A percentile compares a stretch with the other conserved stretches of the same genome.
phyloP scores from a whole-genome alignment of 1,140 invertebrate species.

The Cydia pomonella region DNA sequence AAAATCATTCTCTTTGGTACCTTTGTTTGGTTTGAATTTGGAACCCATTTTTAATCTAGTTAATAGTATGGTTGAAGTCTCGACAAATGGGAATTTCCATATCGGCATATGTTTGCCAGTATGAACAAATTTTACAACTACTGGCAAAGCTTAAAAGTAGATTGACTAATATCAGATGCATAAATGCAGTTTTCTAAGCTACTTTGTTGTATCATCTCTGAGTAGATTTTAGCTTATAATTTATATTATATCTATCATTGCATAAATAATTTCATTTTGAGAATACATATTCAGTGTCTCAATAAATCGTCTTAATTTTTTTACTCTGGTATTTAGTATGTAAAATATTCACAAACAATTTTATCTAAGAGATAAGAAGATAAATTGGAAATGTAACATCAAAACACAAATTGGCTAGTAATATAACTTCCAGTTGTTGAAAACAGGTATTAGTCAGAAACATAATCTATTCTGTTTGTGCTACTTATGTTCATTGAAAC shows the following conservation, averaged over 20 bases:
- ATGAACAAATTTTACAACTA: too few relatives aligned
- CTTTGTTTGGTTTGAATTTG: slow-evolving; percentile 35
- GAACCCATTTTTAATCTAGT: not conserved
- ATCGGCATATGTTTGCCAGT: too few relatives aligned
- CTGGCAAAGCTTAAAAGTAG: too few relatives aligned
- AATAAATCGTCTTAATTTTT: not conserved
- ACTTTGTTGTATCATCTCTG: too few relatives aligned
- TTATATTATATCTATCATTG: too few relatives aligned
- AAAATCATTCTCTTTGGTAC: not conserved
- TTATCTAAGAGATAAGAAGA: not conserved
- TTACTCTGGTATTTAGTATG: not conserved
- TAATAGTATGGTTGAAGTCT: slow-evolving; percentile 34
- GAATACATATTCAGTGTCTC: too few relatives aligned
- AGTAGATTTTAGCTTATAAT: too few relatives aligned
- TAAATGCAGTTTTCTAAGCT: too few relatives aligned
- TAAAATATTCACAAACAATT: not conserved
- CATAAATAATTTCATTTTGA: too few relatives aligned
- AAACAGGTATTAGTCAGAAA: not conserved
- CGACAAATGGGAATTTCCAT: not conserved
- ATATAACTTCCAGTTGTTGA: not conserved
- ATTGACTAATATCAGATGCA: too few relatives aligned
- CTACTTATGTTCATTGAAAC: not conserved
- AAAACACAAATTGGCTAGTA: not conserved
- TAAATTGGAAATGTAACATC: not conserved
- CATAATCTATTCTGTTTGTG: not conserved